Evolutionary conservation across 2,113 vertebrate species (phyloP), one percentile per base, ranked within the genome.

Genomic region (Pionites leucogaster): DNA sequence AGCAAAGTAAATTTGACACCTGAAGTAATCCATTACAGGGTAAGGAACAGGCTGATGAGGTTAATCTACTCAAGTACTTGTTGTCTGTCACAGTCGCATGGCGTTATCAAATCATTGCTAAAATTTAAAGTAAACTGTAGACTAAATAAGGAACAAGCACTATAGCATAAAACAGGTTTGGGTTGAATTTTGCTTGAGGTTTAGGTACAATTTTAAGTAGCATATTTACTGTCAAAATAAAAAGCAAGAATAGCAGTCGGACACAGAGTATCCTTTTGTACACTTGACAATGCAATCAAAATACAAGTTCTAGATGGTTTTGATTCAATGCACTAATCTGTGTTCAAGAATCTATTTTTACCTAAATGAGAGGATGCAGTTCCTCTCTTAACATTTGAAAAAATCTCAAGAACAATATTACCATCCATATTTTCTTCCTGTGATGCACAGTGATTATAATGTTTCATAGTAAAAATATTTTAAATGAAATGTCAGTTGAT

Each of bases 231-330:
- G 17, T 27, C 8, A 50, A 84, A 77, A 72, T 27, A 72, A 85
- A 53, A 85, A 22, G 4, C 29, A 70, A 57, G 22, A 86, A 55
- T 31, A 68, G 13, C 23, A 88, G 35, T 80, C 17, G 63, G 0
- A 6, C 7, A 65, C 3, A 35, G 0, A 2, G 12, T 24, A 59
- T n/a, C 19, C 19, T 22, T 57, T 20, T 23, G 8, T 46, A 70
- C 8, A 28, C 13, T 79, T 64, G 29, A 59, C 10, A 68, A 60
- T 20, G 15, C 5, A 68, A 24, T 59, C 28, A 83, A 60, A 88
- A 81, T 25, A 57, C 5, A 84, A 52, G 62, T 4, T 67, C 28
- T 50, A 59, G 18, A 13, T 14, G 4, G 13, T 81, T 86, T 74
- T 62, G 1, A 78, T 64, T 84, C 28, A 46, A 11, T 63, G 44